Evolutionary conservation across 2,797 vertebrate genomes (phyloP).

Genomic region (Uromys caudimaculatus): DNA sequence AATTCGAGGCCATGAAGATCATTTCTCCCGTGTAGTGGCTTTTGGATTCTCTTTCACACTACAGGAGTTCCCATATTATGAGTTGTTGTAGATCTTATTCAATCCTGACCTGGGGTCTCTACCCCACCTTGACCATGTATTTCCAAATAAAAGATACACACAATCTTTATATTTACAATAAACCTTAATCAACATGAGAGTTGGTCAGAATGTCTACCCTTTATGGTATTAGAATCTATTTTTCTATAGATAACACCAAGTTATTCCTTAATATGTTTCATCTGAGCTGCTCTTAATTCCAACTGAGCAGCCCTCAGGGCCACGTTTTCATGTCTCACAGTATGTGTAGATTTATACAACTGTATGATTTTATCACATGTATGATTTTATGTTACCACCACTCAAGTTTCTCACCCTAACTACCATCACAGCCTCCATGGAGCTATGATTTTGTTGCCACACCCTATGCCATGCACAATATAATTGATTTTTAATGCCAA

Average conservation of each 20-base stretch:
- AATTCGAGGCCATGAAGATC: too few species aligned
- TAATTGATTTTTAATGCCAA: background rate
- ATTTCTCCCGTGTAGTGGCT: too few species aligned
- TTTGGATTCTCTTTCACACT: background rate
- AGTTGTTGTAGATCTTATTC: background rate
- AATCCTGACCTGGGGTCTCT: background rate
- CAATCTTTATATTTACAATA: background rate
- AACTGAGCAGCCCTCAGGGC: background rate
- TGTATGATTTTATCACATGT: background rate
- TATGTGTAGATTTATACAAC: background rate
- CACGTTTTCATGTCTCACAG: background rate
- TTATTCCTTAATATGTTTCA: background rate
- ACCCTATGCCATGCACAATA: background rate
- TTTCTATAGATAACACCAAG: background rate
- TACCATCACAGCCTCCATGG: background rate
- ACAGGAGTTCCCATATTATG: background rate
- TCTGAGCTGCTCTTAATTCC: background rate
- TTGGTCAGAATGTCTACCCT: background rate
- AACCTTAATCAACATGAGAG: background rate
- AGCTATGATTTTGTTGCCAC: background rate
- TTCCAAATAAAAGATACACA: background rate
- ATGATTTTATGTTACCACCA: background rate
- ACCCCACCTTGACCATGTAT: background rate
- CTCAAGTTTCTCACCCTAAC: background rate
- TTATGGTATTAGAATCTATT: background rate